Evolutionary conservation across 2,113 vertebrate species (phyloP).

Genomic region (Erpornis zantholeuca): DNA sequence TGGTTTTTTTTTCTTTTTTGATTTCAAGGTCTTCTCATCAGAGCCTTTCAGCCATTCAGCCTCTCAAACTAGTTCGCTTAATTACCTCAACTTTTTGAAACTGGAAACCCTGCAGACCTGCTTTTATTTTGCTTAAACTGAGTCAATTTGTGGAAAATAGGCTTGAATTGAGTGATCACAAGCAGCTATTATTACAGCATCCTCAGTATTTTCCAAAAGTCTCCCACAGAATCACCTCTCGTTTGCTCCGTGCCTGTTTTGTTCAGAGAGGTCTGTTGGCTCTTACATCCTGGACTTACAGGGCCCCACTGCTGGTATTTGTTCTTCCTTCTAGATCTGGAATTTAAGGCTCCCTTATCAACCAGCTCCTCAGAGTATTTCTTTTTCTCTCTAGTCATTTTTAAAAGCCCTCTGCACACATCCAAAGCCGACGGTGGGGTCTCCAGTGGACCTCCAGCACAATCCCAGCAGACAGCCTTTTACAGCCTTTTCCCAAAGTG

Average conservation of each 20-base stretch:
- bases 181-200: constrained; percentile 4
- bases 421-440: not conserved
- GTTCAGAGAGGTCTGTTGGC: not conserved
- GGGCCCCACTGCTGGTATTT: constrained; percentile 1
- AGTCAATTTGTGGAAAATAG: not conserved
- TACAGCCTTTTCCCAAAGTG: constrained; percentile 18
- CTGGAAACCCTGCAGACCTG: not conserved
- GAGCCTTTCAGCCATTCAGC: not conserved
- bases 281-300: not conserved
- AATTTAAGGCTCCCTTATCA: constrained; percentile 22
- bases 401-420: constrained; percentile 11
- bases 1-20: not conserved
- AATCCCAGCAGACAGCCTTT: constrained; percentile 30
- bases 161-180: constrained; percentile 5
- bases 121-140: constrained; percentile 5
- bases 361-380: not conserved
- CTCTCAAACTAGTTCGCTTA: not conserved
- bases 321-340: not conserved
- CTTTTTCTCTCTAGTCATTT: not conserved
- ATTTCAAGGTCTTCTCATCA: not conserved
- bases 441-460: not conserved
- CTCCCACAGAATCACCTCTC: not conserved
- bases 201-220: not conserved
- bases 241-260: not conserved
- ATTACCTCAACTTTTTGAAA: not conserved